Evolutionary conservation across 2,888 invertebrate genomes (phyloP).

Genomic region (Caenorhabditis panamensis): DNA sequence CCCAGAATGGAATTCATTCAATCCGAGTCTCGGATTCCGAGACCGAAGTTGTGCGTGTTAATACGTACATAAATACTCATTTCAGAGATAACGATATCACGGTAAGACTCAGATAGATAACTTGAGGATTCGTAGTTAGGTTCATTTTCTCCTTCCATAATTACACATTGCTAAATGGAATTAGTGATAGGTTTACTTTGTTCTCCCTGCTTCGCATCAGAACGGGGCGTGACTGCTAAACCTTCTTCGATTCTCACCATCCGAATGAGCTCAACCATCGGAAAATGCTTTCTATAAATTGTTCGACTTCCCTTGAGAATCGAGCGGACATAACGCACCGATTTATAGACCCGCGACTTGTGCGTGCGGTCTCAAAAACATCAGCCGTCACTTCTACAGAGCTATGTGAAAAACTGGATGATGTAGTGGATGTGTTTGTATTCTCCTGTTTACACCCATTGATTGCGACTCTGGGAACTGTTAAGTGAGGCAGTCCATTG

Average conservation of each 20-base stretch:
- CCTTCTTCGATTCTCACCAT: constrained; percentile 60
- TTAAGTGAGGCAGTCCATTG: constrained; percentile 30
- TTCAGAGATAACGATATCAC: too few species aligned
- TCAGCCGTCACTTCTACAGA: not conserved
- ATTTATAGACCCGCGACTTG: not conserved
- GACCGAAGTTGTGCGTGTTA: too few species aligned
- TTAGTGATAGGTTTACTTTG: constrained; percentile 13
- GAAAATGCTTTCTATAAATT: constrained; percentile 34
- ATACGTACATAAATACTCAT: too few species aligned
- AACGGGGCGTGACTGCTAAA: constrained; percentile 54
- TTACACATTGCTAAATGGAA: not conserved
- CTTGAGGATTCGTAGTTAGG: too few species aligned
- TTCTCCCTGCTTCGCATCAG: not conserved
- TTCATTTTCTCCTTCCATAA: too few species aligned
- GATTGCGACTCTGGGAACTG: constrained; percentile 28
- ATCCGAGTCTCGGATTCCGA: too few species aligned
- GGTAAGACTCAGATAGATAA: too few species aligned
- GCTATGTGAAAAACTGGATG: not conserved
- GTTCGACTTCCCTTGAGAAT: not conserved
- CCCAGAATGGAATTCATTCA: too few species aligned
- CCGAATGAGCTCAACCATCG: constrained; percentile 56
- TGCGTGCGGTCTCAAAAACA: constrained; percentile 33
- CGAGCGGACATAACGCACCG: constrained; percentile 6
- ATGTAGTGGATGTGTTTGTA: too few species aligned
- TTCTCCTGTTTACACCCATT: not conserved